These are phyloP conservation scores for Nephrotoma guestfalica DNA, from an alignment of 2,888 invertebrate genomes.

Conservation along the genomic window DNA sequence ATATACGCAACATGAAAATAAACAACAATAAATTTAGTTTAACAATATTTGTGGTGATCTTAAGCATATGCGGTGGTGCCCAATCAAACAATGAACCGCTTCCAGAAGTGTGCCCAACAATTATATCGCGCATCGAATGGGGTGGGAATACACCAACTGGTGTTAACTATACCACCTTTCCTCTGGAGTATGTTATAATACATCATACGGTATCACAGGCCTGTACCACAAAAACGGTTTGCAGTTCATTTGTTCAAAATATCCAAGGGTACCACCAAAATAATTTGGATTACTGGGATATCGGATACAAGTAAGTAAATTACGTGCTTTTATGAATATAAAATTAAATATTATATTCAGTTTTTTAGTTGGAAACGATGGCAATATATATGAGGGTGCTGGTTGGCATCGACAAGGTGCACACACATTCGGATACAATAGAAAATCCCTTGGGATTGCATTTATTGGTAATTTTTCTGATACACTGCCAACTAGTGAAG, in stretches of 20 bases:
- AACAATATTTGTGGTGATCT: not conserved
- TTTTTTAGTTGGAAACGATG: constrained; percentile 47
- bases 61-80: not conserved
- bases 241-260: constrained; percentile 32
- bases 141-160: constrained; percentile 34
- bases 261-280: constrained; percentile 41
- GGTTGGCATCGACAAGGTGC: constrained; percentile 48
- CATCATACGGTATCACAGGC: constrained; percentile 39
- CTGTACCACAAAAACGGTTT: constrained; percentile 34
- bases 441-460: constrained; percentile 43
- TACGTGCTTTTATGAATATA: not conserved
- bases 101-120: constrained; percentile 32
- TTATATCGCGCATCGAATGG: constrained; percentile 44
- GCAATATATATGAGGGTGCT: constrained; percentile 46
- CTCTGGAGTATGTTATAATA: constrained; percentile 39
- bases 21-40: not conserved
- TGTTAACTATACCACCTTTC: constrained; percentile 42
- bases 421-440: constrained; percentile 43
- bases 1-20: not conserved
- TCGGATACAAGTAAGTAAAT: constrained; percentile 39
- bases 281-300: constrained; percentile 34
- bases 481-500: constrained; percentile 25
- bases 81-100: not conserved
- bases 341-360: constrained; percentile 21
- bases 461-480: constrained; percentile 42